These are phyloP conservation scores for Yoshiicerus persimilis DNA, from an alignment of 1,140 invertebrate species.

Conservation along the genomic window DNA sequence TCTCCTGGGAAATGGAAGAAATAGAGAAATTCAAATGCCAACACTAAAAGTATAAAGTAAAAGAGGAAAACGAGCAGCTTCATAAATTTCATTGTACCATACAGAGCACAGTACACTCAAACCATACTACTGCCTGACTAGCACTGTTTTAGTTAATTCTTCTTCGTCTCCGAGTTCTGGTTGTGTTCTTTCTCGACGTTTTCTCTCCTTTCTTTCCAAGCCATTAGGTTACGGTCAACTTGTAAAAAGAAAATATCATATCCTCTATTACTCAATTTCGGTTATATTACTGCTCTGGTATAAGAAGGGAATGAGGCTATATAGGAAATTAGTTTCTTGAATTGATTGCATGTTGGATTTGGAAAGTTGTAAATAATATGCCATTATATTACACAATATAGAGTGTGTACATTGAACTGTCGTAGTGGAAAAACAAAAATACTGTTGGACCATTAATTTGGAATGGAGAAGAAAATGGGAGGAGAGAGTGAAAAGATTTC, in stretches of 20 bases:
- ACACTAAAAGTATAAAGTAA: not conserved
- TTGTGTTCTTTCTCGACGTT: not conserved
- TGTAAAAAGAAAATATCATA: not conserved
- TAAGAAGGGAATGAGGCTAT: not conserved
- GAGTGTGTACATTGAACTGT: not conserved
- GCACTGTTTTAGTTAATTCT: not conserved
- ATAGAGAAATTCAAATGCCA: not conserved
- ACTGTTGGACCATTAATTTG: not conserved
- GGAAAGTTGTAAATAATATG: not conserved
- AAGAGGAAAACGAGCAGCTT: not conserved
- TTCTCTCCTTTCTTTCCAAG: not conserved
- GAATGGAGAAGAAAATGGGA: not conserved
- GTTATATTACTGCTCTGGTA: not conserved
- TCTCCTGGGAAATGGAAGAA: not conserved
- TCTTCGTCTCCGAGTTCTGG: not conserved
- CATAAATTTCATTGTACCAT: not conserved
- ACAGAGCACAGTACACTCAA: not conserved
- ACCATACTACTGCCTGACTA: not conserved
- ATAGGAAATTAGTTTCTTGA: not conserved
- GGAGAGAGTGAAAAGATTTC: not conserved
- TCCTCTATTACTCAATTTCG: not conserved
- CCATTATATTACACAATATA: not conserved
- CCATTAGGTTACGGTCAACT: conserved; percentile 3
- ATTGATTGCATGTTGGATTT: not conserved
- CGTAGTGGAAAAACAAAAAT: not conserved